Percentiles rank a stretch among this genome's conserved stretches.
Conservation (phyloP, 2,888 invertebrate species). For the Drosophila suboccidentalis region DNA sequence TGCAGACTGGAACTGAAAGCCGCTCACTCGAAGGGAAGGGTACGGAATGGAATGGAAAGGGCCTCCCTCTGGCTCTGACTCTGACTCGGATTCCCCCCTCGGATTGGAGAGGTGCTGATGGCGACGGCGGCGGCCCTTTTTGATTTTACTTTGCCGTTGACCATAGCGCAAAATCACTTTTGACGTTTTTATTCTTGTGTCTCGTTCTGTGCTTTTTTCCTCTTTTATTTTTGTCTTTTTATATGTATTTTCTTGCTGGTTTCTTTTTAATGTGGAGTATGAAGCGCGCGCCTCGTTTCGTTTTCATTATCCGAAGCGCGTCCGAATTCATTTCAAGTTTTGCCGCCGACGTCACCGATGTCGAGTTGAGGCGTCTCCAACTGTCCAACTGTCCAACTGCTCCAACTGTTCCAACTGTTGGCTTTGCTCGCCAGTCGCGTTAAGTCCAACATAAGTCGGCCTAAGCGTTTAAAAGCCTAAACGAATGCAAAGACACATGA, state of each 20-base stretch:
- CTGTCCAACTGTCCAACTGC: constrained; percentile 44
- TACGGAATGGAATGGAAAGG: background rate
- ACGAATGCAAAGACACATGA: constrained; percentile 68
- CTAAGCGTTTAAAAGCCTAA: constrained; percentile 80
- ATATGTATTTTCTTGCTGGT: constrained; percentile 14
- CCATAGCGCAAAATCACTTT: constrained; percentile 81
- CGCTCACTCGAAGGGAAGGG: background rate
- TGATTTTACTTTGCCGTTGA: constrained; percentile 73
- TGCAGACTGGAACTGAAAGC: constrained; percentile 21
- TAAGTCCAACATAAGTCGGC: constrained; percentile 78
- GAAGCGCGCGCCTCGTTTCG: constrained; percentile 76
- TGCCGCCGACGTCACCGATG: constrained; percentile 60
- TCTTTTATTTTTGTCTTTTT: constrained; percentile 1
- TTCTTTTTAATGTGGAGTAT: constrained; percentile 22
- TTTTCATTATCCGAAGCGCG: constrained; percentile 80
- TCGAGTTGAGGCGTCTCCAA: constrained; percentile 69
- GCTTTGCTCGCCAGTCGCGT: constrained; percentile 73
- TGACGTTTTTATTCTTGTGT: constrained; percentile 82
- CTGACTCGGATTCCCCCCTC: background rate
- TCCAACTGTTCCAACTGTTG: constrained; percentile 73
- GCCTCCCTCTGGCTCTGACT: background rate
- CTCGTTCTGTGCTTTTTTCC: constrained; percentile 31
- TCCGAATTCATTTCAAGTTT: constrained; percentile 77
- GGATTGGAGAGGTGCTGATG: constrained; percentile 63
- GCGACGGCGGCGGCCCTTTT: constrained; percentile 62